A percentile compares a stretch with the other conserved stretches of the same genome.
phyloP scores from a whole-genome alignment of 2,113 vertebrate species.

The Elaphurus davidianus region DNA sequence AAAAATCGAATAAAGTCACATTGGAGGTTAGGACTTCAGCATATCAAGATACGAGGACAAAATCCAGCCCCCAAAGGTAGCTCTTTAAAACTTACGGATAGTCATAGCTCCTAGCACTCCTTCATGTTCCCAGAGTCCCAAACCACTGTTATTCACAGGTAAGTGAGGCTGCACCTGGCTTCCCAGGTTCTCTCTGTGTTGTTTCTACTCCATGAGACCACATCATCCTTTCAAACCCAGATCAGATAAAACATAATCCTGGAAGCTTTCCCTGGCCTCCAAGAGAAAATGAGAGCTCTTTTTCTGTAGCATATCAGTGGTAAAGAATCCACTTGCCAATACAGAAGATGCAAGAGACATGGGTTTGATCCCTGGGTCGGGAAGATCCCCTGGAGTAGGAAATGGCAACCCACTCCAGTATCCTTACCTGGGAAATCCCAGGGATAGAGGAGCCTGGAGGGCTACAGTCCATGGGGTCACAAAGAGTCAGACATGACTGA shows the following conservation, averaged over 20 bases:
- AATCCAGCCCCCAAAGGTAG: neutral
- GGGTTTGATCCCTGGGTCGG: neutral
- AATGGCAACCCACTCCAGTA: neutral
- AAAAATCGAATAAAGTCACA: neutral
- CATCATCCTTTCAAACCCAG: neutral
- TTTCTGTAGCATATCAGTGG: neutral
- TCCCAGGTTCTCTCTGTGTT: neutral
- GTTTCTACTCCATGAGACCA: neutral
- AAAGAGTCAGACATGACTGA: neutral
- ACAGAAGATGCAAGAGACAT: neutral
- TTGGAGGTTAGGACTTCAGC: neutral
- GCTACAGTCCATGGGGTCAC: accelerated
- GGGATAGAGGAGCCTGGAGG: neutral
- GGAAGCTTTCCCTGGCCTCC: neutral
- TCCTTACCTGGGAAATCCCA: neutral
- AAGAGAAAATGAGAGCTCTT: neutral
- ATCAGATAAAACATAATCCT: too few relatives aligned
- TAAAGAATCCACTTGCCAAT: neutral
- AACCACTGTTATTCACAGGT: accelerated
- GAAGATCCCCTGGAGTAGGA: neutral
- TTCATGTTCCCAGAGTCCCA: accelerated
- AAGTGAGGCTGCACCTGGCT: neutral
- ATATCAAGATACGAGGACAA: neutral
- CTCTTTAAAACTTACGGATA: neutral
- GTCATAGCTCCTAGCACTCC: neutral